Percentiles rank a stretch among this genome's conserved stretches.
Conservation (phyloP, 2,113 vertebrate genomes). For the Barnardius zonarius region DNA sequence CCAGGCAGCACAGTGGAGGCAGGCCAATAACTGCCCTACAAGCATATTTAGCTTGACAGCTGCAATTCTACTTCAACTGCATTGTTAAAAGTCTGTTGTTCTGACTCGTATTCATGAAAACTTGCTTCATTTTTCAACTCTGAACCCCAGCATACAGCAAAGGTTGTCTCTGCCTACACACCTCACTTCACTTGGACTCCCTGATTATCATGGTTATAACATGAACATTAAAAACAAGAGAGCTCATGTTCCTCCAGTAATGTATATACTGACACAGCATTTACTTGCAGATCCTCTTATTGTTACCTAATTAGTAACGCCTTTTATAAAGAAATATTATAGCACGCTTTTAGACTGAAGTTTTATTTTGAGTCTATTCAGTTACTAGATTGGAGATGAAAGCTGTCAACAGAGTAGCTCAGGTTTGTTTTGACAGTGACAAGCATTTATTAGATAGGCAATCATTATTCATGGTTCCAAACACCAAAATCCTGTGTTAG, state of each 20-base stretch:
- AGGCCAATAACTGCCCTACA: not conserved
- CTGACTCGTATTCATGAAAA: slow-evolving; percentile 1
- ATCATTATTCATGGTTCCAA: not conserved
- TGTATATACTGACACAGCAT: not conserved
- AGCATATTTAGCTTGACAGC: not conserved
- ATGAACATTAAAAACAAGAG: not conserved
- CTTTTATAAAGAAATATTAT: not conserved
- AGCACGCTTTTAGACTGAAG: not conserved
- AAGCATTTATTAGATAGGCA: not conserved
- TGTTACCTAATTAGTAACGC: not conserved
- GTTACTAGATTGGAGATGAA: not conserved
- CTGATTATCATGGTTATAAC: not conserved
- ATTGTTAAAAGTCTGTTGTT: not conserved
- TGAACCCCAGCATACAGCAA: not conserved
- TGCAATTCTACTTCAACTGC: not conserved
- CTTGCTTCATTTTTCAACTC: slow-evolving; percentile 14
- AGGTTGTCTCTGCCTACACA: not conserved
- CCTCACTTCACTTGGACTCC: not conserved
- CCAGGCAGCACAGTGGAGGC: not conserved
- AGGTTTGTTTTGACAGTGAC: not conserved
- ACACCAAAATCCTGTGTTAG: not conserved
- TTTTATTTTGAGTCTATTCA: not conserved
- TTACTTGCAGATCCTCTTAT: not conserved
- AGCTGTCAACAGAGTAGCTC: not conserved
- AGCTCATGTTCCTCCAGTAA: not conserved